A percentile compares a stretch with the other conserved stretches of the same genome.
phyloP scores from a whole-genome alignment of 2,888 invertebrate species.

The Plusia festucae region DNA sequence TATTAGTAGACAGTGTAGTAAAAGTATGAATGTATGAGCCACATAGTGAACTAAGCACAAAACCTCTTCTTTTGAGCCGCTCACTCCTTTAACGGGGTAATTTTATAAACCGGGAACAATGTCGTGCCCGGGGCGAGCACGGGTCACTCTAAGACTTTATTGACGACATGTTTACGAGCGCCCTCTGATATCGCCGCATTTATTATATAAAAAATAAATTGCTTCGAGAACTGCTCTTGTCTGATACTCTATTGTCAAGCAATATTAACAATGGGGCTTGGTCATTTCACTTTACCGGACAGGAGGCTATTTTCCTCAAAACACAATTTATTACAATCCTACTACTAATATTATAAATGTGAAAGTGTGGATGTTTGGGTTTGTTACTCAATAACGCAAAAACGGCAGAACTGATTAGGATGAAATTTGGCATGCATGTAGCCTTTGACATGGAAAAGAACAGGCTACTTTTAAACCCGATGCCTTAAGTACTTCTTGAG shows the following conservation, averaged over 20 bases:
- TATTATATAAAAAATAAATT: slow-evolving; percentile 66
- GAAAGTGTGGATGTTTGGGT: no score
- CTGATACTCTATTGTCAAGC: slow-evolving; percentile 26
- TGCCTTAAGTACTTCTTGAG: no score
- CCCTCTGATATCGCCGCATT: slow-evolving; percentile 63
- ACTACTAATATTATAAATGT: no score
- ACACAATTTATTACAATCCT: background rate
- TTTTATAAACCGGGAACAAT: slow-evolving; percentile 78
- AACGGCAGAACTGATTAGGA: no score
- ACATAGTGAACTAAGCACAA: slow-evolving; percentile 55
- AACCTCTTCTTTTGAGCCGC: slow-evolving; percentile 62
- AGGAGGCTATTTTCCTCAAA: background rate
- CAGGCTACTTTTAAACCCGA: no score
- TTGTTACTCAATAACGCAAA: no score
- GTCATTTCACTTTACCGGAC: slow-evolving; percentile 14
- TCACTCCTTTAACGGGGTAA: slow-evolving; percentile 71
- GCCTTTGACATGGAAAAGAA: no score
- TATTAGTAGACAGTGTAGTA: slow-evolving; percentile 20
- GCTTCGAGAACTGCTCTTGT: slow-evolving; percentile 33
- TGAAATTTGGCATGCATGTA: no score
- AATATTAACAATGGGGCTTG: slow-evolving; percentile 3
- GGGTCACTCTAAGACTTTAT: slow-evolving; percentile 75
- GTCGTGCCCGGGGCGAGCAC: slow-evolving; percentile 66
- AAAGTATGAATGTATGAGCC: background rate
- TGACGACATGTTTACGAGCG: slow-evolving; percentile 76